phyloP scores from a whole-genome alignment of 2,113 vertebrate species.

The Larimichthys crocea region DNA sequence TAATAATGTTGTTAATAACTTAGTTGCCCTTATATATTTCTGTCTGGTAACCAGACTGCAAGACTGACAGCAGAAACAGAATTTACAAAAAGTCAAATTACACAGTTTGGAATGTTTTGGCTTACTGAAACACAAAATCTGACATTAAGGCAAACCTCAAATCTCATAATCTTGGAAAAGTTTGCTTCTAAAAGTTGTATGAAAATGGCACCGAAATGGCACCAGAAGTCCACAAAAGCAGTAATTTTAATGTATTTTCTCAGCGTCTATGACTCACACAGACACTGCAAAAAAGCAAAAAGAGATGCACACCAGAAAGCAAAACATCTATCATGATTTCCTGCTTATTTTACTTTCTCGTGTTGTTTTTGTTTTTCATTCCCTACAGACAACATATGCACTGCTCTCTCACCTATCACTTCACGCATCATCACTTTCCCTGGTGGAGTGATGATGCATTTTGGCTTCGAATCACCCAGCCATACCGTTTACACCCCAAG shows the following conservation, averaged over 20 bases:
- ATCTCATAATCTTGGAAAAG: neutral
- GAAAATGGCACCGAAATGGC: conserved; percentile 2
- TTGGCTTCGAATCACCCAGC: conserved; percentile 3
- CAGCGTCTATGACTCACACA: neutral
- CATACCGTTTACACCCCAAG: neutral
- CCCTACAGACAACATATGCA: neutral
- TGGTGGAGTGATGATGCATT: neutral
- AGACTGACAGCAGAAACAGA: neutral
- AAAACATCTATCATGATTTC: neutral
- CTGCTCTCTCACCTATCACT: neutral
- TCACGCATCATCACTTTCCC: neutral
- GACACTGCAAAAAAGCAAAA: neutral
- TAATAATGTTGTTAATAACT: neutral
- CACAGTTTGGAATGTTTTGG: neutral
- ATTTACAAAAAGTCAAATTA: neutral
- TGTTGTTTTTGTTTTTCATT: neutral
- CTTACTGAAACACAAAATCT: neutral
- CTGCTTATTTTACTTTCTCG: neutral
- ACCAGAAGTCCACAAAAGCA: neutral
- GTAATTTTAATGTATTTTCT: neutral
- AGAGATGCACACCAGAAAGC: neutral
- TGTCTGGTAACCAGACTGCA: neutral
- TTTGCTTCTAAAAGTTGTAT: neutral
- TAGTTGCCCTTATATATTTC: neutral
- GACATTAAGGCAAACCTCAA: neutral